Evolutionary conservation across 1,140 invertebrate species (phyloP).

Genomic region (Trichonephila clavipes): DNA sequence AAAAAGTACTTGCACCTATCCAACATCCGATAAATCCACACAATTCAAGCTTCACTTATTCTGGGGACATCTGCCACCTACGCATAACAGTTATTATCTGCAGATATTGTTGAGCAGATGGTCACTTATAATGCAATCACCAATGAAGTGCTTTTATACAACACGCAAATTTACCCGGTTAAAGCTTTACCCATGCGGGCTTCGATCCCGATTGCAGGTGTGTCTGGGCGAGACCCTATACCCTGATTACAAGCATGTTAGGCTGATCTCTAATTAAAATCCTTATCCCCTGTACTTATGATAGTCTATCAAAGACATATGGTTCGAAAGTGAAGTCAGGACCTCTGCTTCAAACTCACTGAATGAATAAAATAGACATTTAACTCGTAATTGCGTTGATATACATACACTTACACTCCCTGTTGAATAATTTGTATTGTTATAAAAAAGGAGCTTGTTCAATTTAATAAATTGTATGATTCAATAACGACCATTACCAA

Average conservation of each 20-base stretch:
- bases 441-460: too few relatives aligned
- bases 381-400: background rate
- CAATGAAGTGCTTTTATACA: background rate
- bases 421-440: too few relatives aligned
- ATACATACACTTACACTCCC: too few relatives aligned
- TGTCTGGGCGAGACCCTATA: background rate
- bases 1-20: background rate
- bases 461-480: too few relatives aligned
- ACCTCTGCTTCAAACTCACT: background rate
- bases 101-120: constrained; percentile 9
- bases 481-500: too few relatives aligned
- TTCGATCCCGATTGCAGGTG: constrained; percentile 33
- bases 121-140: constrained; percentile 52
- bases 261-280: constrained; percentile 13
- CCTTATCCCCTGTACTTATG: background rate
- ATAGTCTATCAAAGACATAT: background rate
- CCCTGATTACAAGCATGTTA: constrained; percentile 35
- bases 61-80: constrained; percentile 6
- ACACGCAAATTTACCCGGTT: background rate
- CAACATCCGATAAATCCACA: background rate
- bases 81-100: constrained; percentile 1
- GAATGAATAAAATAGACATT: background rate
- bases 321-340: background rate
- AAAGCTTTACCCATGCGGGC: constrained; percentile 25
- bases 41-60: constrained; percentile 12